Evolutionary conservation across 2,797 vertebrate species (phyloP).

Genomic region (Sebastes cheni): DNA sequence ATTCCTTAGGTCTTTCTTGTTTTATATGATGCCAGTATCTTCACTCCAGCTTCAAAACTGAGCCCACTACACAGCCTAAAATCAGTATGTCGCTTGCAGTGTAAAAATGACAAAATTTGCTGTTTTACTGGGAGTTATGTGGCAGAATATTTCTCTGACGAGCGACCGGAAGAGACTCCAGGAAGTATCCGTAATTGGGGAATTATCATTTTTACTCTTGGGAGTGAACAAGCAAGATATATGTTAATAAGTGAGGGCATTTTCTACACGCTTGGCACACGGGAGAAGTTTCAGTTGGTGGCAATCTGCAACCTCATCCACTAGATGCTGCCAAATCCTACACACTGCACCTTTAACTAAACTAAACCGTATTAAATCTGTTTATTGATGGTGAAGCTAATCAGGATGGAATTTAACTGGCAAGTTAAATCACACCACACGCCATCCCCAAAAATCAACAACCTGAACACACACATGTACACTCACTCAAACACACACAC

Average conservation of each 20-base stretch:
- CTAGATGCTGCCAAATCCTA: neutral
- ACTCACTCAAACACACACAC: neutral
- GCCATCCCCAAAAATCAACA: slow-evolving; percentile 14
- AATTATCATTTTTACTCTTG: too few species aligned
- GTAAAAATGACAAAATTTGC: neutral
- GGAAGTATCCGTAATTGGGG: neutral
- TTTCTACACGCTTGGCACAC: too few species aligned
- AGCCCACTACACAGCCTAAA: too few species aligned
- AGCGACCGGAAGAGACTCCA: neutral
- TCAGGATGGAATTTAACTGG: slow-evolving; percentile 36
- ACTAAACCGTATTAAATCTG: neutral
- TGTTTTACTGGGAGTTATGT: neutral
- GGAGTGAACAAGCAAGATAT: neutral
- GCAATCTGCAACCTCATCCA: neutral
- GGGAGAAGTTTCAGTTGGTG: neutral
- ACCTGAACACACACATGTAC: neutral
- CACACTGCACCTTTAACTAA: neutral
- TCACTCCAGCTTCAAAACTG: too few species aligned
- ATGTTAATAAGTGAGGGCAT: neutral
- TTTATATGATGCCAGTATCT: too few species aligned
- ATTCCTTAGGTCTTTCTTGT: too few species aligned
- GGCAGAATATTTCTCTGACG: neutral
- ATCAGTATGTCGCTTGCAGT: accelerated
- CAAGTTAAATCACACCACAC: slow-evolving; percentile 24
- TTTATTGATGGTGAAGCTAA: slow-evolving; percentile 44